A percentile compares a stretch with the other conserved stretches of the same genome.
These are phyloP conservation scores for Crocallis elinguaria DNA, from an alignment of 2,888 invertebrate genomes.

Conservation along the genomic window DNA sequence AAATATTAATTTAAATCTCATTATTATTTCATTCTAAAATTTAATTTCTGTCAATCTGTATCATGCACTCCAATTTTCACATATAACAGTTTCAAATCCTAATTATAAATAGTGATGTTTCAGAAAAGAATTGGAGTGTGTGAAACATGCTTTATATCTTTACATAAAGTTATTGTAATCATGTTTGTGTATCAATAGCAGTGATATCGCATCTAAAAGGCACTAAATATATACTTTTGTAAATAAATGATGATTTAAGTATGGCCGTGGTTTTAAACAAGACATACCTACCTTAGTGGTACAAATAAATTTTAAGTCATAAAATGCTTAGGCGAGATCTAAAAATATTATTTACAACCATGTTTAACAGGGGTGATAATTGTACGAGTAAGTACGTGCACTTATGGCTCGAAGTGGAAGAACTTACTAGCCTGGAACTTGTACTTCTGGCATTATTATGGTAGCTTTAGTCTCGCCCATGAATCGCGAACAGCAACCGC, in stretches of 20 bases:
- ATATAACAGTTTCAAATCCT: background rate
- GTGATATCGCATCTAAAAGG: slow-evolving; percentile 54
- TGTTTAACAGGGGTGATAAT: too few species aligned
- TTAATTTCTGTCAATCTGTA: background rate
- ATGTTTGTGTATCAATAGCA: slow-evolving; percentile 64
- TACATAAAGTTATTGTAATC: slow-evolving; percentile 50
- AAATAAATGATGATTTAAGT: slow-evolving; percentile 72
- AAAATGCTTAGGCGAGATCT: slow-evolving; percentile 55
- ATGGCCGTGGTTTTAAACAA: slow-evolving; percentile 37
- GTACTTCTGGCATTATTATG: too few species aligned
- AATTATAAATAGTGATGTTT: background rate
- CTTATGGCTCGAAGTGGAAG: too few species aligned
- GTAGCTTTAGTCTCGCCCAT: too few species aligned
- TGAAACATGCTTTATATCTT: slow-evolving; percentile 27
- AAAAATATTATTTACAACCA: slow-evolving; percentile 38
- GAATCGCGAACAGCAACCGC: too few species aligned
- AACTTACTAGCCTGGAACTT: too few species aligned
- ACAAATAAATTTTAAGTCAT: slow-evolving; percentile 24
- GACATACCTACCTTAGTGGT: slow-evolving; percentile 25
- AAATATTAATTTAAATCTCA: slow-evolving; percentile 19
- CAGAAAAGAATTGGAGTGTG: slow-evolving; percentile 2
- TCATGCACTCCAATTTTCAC: slow-evolving; percentile 8
- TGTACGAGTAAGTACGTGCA: too few species aligned
- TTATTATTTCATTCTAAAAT: slow-evolving; percentile 4
- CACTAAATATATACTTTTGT: slow-evolving; percentile 75